A percentile compares a stretch with the other conserved stretches of the same genome.
These are phyloP conservation scores for Pocillopora damicornis DNA, from an alignment of 64 coral and sea anemone genomes.

Conservation along the genomic window DNA sequence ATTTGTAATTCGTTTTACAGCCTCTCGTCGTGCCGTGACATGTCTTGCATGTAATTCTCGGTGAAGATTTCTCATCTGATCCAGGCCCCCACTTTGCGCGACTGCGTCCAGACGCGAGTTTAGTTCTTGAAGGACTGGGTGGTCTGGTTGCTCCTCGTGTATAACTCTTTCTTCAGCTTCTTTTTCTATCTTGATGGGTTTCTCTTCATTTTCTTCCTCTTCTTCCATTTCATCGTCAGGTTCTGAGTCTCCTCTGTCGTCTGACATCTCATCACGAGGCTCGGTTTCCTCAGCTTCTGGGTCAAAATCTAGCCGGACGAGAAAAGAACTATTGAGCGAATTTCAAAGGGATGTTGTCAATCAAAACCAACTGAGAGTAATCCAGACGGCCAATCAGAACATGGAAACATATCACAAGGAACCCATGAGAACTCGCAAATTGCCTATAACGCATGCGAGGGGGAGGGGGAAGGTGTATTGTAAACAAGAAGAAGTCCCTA, in stretches of 20 bases:
- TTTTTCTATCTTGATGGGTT: not conserved
- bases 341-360: not conserved
- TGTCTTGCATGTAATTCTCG: constrained; percentile 22
- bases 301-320: not conserved
- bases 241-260: not conserved
- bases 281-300: not conserved
- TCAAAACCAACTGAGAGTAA: too few relatives aligned
- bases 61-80: constrained; percentile 31
- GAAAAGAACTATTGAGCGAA: not conserved
- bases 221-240: not conserved
- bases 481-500: too few relatives aligned
- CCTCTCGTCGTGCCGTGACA: constrained; percentile 17
- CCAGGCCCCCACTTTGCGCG: not conserved
- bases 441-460: too few relatives aligned
- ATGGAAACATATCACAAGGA: too few relatives aligned
- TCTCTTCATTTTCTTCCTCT: not conserved
- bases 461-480: too few relatives aligned
- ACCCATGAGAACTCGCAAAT: too few relatives aligned
- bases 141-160: constrained; percentile 13
- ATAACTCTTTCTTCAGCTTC: not conserved
- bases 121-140: constrained; percentile 41
- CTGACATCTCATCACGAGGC: not conserved
- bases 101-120: not conserved
- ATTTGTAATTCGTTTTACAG: not conserved
- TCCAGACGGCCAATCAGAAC: too few relatives aligned